Base-by-base conservation (phyloP, 2,888 invertebrate genomes). In the Stenolophus ochropezus region DNA sequence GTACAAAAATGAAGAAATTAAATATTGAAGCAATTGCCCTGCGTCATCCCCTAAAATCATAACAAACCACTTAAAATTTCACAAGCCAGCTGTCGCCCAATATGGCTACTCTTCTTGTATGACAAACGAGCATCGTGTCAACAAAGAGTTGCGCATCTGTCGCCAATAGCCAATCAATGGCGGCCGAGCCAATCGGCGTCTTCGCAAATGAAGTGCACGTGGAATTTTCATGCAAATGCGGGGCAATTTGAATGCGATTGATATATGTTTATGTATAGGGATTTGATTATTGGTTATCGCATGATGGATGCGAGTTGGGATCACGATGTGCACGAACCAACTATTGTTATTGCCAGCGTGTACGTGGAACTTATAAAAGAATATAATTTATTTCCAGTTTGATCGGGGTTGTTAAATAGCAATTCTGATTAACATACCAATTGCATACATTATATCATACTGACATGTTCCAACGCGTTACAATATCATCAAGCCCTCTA, bases 221-320 rank as follows among this genome's bases (percentile, higher is more conserved):
- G 73, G 80, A 73, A 80, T 80, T 80, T 80, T 80, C 80, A 80
- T 80, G 80, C 80, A 80, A 80, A 80, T 80, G 58, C 42, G 53
- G 71, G 33, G 69, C 56, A 80, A 80, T 80, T 80, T 80, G 58
- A 80, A 56, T 80, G 42, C 73, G 71, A 80, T 73, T 80, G 80
- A 80, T 80, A 80, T 80, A 80, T 73, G 80, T 73, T 80, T 80
- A 80, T 80, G 58, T 47, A 71, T 69, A 27, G 79, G 61, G 79
- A 73, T 80, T 80, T 80, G 80, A 80, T 80, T 80, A 80, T 80
- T 80, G 80, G 80, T 80, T 80, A 80, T 80, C 80, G 80, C 42
- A 42, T 80, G 80, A 80, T 80, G 53, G 23, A 80, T 73, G 71
- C 71, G 21, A 21, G 18, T 14, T 42, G 53, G 23, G 51, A 27